Conservation (phyloP, 2,888 invertebrate species). For the Corythucha ciliata region DNA sequence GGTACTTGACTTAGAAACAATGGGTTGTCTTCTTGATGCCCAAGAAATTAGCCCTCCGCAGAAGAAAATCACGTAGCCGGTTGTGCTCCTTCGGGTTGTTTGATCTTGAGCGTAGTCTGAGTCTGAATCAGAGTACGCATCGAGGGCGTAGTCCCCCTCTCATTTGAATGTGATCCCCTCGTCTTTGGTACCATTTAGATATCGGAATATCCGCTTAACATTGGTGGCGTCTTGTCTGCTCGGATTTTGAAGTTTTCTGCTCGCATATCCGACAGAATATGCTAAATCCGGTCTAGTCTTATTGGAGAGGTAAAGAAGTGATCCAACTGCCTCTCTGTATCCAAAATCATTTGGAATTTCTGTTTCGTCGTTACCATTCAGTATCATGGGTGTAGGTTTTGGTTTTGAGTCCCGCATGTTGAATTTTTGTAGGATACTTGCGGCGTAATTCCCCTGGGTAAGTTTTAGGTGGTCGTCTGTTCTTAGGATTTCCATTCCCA, state of each 20-base stretch:
- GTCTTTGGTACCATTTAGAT: background rate
- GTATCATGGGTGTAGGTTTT: conserved; percentile 10
- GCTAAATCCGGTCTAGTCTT: conserved; percentile 18
- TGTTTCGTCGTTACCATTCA: too few species aligned
- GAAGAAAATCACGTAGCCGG: conserved; percentile 15
- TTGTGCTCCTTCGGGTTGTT: conserved; percentile 13
- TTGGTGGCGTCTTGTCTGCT: conserved; percentile 5
- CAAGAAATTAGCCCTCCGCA: conserved; percentile 17
- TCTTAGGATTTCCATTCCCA: conserved; percentile 28
- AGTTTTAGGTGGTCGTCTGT: conserved; percentile 16
- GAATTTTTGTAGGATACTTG: conserved; percentile 27
- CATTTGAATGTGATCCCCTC: conserved; percentile 6
- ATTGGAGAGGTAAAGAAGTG: conserved; percentile 13
- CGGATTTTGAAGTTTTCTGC: conserved; percentile 15
- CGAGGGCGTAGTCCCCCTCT: background rate
- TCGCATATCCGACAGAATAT: conserved; percentile 13
- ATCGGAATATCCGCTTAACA: conserved; percentile 17
- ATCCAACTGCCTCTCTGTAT: conserved; percentile 15
- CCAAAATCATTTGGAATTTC: conserved; percentile 1
- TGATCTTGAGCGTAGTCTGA: conserved; percentile 12
- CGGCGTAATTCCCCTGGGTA: conserved; percentile 24
- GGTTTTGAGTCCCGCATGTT: conserved; percentile 27
- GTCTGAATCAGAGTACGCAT: conserved; percentile 18
- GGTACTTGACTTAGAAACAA: conserved; percentile 12
- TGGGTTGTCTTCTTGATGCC: conserved; percentile 14